These are phyloP conservation scores for Octopus sinensis DNA, from an alignment of 1,140 invertebrate genomes.

Conservation along the genomic window DNA sequence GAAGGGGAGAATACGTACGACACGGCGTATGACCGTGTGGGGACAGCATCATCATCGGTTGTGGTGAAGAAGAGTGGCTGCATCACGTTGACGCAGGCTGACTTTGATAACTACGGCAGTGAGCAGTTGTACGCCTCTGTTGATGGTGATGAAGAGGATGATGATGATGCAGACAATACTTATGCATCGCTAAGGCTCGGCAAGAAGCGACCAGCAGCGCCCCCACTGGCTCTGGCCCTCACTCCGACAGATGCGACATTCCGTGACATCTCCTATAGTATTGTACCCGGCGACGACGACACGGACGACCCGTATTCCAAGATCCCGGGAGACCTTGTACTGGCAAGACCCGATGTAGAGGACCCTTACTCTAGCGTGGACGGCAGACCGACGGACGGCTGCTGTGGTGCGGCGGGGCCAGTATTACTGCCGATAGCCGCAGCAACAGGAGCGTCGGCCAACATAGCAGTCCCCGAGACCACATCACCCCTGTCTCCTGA, in stretches of 20 bases:
- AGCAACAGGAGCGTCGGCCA: not conserved
- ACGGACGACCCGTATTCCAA: conserved; percentile 8
- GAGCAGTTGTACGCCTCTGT: conserved; percentile 13
- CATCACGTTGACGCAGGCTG: not conserved
- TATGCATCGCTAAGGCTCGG: not conserved
- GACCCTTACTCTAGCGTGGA: conserved; percentile 1
- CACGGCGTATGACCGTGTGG: not conserved
- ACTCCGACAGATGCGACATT: not conserved
- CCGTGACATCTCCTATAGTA: not conserved
- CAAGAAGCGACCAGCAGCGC: not conserved
- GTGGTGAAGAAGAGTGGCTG: not conserved
- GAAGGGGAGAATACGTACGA: not conserved
- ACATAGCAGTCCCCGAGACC: not conserved
- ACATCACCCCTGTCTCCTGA: not conserved
- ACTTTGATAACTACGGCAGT: not conserved
- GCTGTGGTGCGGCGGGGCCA: no score
- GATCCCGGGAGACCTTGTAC: not conserved
- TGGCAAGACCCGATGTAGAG: not conserved
- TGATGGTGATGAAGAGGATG: not conserved
- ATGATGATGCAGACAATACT: conserved; percentile 3
- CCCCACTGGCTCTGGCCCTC: not conserved
- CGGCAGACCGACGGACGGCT: not conserved
- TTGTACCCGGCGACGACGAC: not conserved
- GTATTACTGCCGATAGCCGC: not conserved
- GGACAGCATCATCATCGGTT: not conserved